Percentiles rank a stretch among this genome's conserved stretches.
Conservation (phyloP, 2,113 vertebrate species). For the Potamarius usumacintae region DNA sequence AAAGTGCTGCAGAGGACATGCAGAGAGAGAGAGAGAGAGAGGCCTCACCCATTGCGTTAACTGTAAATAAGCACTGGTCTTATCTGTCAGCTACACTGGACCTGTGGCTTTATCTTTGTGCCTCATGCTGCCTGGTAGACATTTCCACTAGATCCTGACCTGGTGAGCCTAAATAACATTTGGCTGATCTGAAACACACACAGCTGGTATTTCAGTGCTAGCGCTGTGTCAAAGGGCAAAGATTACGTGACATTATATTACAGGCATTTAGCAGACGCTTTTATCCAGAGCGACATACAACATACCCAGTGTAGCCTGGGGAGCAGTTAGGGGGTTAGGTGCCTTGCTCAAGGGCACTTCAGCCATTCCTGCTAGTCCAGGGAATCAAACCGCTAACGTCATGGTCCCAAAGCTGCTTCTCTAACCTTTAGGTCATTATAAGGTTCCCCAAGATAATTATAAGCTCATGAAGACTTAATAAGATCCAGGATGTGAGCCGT, state of each 20-base stretch:
- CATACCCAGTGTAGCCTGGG: too few relatives aligned
- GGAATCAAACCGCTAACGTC: too few relatives aligned
- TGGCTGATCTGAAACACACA: constrained; percentile 12
- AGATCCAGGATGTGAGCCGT: too few relatives aligned
- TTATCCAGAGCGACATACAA: too few relatives aligned
- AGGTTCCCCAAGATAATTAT: neutral
- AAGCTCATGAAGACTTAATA: neutral
- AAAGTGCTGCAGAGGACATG: constrained; percentile 5
- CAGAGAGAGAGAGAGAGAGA: neutral
- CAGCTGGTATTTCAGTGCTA: neutral
- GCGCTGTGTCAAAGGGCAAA: neutral
- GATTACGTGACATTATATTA: neutral
- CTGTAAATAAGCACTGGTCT: constrained; percentile 39
- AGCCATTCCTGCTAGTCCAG: too few relatives aligned
- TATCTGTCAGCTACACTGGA: constrained; percentile 47
- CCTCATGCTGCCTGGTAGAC: constrained; percentile 30
- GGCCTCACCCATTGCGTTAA: constrained; percentile 17
- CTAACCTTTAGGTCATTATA: too few relatives aligned
- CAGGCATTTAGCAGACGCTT: too few relatives aligned
- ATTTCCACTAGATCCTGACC: constrained; percentile 29
- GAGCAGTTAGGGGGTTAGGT: too few relatives aligned
- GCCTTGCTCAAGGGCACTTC: too few relatives aligned
- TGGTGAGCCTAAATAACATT: constrained; percentile 6
- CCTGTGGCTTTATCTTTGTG: constrained; percentile 48
- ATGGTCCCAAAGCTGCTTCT: too few relatives aligned